Percentiles rank a stretch among this genome's conserved stretches.
Evolutionary conservation across 2,797 vertebrate genomes (phyloP).

Genomic region (Falco novaeseelandiae): DNA sequence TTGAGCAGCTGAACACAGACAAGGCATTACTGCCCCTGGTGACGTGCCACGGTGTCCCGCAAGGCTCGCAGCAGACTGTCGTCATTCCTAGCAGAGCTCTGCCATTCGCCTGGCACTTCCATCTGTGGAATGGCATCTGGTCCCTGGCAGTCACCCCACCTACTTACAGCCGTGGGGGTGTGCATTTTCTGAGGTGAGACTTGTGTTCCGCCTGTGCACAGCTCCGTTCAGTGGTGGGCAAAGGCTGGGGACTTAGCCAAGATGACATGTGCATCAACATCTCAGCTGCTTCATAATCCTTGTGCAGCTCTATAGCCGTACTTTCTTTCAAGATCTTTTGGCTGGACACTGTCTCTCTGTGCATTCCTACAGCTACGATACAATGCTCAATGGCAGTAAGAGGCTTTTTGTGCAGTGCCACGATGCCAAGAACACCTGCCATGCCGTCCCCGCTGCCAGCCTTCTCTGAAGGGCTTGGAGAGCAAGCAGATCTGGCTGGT

Average conservation of each 20-base stretch:
- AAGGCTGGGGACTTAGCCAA: neutral
- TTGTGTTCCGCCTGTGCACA: neutral
- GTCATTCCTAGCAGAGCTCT: neutral
- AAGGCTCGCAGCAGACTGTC: neutral
- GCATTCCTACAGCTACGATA: neutral
- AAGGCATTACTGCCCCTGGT: neutral
- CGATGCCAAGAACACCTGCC: rapidly evolving
- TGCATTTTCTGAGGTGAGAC: neutral
- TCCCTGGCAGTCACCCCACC: neutral
- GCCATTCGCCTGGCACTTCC: neutral
- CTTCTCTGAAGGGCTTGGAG: neutral
- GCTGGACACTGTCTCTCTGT: neutral
- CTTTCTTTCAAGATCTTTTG: neutral
- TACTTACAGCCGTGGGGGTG: neutral
- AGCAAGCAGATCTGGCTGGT: neutral
- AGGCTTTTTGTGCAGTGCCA: neutral
- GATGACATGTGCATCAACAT: neutral
- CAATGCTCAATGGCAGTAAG: rapidly evolving
- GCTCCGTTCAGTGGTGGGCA: neutral
- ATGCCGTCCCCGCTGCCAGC: neutral
- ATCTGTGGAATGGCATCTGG: neutral
- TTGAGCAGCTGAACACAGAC: neutral
- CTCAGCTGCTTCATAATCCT: neutral
- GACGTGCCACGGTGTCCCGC: neutral
- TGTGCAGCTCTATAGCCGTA: neutral